These are phyloP conservation scores for Sebastes melanostomus DNA, from an alignment of 2,797 vertebrate genomes.

Conservation along the genomic window DNA sequence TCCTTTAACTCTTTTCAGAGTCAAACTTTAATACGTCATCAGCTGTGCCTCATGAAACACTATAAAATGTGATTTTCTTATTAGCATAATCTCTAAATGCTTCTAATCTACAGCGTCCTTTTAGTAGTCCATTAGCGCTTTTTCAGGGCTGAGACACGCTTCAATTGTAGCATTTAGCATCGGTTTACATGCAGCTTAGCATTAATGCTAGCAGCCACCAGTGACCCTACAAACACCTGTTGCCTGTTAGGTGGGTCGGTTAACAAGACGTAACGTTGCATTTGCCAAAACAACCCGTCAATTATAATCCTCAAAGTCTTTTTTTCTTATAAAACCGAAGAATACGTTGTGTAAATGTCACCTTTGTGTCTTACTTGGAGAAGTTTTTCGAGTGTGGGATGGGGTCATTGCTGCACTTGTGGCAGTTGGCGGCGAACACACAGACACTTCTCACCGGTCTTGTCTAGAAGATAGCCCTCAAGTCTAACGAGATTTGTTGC, in stretches of 20 bases:
- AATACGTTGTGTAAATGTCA: background rate
- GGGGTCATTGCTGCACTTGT: no score
- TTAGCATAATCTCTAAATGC: background rate
- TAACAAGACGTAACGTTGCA: background rate
- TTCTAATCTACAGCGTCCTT: background rate
- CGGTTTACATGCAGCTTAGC: background rate
- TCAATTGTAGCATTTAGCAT: background rate
- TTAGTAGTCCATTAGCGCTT: background rate
- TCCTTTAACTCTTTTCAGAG: background rate
- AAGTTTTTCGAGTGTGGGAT: no score
- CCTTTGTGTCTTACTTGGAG: background rate
- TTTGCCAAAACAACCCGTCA: background rate
- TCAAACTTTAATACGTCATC: background rate
- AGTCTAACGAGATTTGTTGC: no score
- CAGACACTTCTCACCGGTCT: no score
- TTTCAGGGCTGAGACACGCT: background rate
- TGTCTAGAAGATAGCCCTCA: no score
- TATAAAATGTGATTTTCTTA: background rate
- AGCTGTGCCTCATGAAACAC: background rate
- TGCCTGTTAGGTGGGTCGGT: background rate
- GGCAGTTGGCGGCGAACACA: no score
- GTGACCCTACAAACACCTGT: background rate
- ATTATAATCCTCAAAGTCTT: background rate
- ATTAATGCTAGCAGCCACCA: background rate
- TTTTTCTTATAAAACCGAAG: background rate